Evolutionary conservation across 2,797 vertebrate species (phyloP).

Genomic region (Eupleurogrammus muticus): DNA sequence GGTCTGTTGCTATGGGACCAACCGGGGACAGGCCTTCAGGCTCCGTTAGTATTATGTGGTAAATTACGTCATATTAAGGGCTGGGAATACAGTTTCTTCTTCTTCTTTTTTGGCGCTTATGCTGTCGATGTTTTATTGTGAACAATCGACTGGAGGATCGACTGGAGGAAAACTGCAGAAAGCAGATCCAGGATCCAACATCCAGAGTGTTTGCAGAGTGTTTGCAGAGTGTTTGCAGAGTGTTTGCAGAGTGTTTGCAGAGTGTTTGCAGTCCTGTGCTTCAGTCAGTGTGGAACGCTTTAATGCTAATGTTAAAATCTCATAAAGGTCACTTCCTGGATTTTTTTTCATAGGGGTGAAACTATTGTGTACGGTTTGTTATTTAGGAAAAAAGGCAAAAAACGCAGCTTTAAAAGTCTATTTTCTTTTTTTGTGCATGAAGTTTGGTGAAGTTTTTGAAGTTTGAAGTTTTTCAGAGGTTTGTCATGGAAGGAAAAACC

Average conservation of each 20-base stretch:
- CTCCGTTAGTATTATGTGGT: not conserved
- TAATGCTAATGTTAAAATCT: not conserved
- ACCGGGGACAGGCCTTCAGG: not conserved
- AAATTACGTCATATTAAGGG: not conserved
- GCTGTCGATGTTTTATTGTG: not conserved
- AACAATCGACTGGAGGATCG: no score
- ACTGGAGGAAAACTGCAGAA: not conserved
- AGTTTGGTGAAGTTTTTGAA: not conserved
- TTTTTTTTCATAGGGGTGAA: constrained; percentile 7
- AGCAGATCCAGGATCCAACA: not conserved
- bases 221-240: not conserved
- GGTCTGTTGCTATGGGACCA: constrained; percentile 69
- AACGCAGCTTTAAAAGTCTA: constrained; percentile 6
- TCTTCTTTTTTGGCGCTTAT: not conserved
- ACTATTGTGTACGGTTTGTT: not conserved
- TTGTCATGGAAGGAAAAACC: constrained; percentile 11
- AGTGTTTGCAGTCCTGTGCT: not conserved
- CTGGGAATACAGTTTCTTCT: not conserved
- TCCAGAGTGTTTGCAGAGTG: not conserved
- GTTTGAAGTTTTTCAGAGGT: not conserved
- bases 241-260: not conserved
- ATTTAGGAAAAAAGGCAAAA: not conserved
- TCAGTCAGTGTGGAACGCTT: not conserved
- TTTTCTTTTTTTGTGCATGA: not conserved
- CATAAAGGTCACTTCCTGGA: constrained; percentile 1